Evolutionary conservation across 2,113 vertebrate species (phyloP).

Genomic region (Salvator merianae): DNA sequence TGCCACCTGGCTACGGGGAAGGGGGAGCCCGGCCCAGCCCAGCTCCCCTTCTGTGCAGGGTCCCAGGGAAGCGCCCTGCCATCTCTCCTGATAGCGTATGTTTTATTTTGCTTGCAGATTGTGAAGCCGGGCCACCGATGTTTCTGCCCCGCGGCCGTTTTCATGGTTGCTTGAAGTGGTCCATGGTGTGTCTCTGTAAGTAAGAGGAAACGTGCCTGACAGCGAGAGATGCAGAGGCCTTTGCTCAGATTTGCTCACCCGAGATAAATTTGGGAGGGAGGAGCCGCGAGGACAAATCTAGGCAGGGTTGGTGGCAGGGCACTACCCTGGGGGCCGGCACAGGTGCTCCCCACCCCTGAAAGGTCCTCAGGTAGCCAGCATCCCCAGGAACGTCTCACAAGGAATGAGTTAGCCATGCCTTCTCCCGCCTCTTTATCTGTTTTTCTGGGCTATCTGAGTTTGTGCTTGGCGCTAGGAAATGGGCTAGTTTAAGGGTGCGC

Average conservation of each 20-base stretch:
- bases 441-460: not conserved
- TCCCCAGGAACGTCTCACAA: not conserved
- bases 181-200: constrained; percentile 85
- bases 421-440: not conserved
- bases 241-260: not conserved
- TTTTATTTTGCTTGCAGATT: constrained; percentile 83
- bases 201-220: constrained; percentile 70
- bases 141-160: constrained; percentile 79
- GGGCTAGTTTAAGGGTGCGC: not conserved
- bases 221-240: constrained; percentile 46
- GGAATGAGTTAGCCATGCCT: not conserved
- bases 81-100: constrained; percentile 72
- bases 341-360: not conserved
- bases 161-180: constrained; percentile 84
- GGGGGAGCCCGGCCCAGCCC: not conserved
- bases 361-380: not conserved
- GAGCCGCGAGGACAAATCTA: too few species aligned
- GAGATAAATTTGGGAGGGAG: not conserved
- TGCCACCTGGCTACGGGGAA: not conserved
- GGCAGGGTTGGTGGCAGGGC: not conserved
- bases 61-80: constrained; percentile 22
- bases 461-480: not conserved
- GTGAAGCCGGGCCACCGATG: constrained; percentile 74
- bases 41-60: not conserved
- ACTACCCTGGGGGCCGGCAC: not conserved